A percentile compares a stretch with the other conserved stretches of the same genome.
These are phyloP conservation scores for Dryobates pubescens DNA, from an alignment of 2,797 vertebrate genomes.

Conservation along the genomic window DNA sequence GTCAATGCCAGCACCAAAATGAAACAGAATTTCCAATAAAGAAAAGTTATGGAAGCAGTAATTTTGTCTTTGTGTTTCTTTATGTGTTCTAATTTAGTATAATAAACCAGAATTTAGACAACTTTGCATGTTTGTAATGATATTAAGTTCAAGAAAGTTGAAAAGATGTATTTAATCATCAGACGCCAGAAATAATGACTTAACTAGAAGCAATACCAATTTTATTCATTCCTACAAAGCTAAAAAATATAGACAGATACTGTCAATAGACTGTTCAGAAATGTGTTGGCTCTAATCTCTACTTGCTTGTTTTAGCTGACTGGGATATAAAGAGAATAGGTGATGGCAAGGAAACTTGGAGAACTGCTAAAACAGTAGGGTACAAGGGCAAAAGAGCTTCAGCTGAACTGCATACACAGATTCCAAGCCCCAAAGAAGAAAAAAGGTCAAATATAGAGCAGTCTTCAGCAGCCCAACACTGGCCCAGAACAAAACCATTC, in stretches of 20 bases:
- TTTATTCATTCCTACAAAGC: not conserved
- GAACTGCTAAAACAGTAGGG: not conserved
- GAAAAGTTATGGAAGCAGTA: not conserved
- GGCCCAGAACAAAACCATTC: not conserved
- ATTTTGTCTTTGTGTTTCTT: not conserved
- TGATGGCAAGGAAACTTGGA: not conserved
- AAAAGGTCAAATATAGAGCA: not conserved
- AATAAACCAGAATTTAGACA: not conserved
- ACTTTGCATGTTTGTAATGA: rapidly evolving
- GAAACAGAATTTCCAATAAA: not conserved
- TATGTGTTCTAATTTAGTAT: not conserved
- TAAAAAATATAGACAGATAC: not conserved
- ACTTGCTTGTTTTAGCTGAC: not conserved
- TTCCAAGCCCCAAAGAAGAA: not conserved
- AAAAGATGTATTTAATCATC: not conserved
- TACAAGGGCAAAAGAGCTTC: not conserved
- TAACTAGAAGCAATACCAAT: not conserved
- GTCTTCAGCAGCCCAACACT: not conserved
- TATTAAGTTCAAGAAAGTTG: not conserved
- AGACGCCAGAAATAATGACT: not conserved
- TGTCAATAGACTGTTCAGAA: not conserved
- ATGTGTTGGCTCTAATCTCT: not conserved
- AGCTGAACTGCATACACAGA: not conserved
- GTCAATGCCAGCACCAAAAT: not conserved
- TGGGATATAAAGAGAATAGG: not conserved